These are phyloP conservation scores for Lamellibrachia satsuma DNA, from an alignment of 2,888 invertebrate species.

Conservation along the genomic window DNA sequence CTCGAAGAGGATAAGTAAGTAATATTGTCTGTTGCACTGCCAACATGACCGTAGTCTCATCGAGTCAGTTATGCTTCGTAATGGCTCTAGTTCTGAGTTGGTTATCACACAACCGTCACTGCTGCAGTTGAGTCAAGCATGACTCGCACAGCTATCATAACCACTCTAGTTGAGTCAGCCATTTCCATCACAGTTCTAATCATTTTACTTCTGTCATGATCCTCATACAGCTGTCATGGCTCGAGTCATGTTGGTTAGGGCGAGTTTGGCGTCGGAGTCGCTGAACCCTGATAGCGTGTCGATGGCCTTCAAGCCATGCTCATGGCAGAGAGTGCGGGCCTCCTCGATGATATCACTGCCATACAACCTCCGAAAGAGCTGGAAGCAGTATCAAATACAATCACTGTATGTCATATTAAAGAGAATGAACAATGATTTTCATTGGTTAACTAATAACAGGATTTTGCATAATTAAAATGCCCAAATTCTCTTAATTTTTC, in stretches of 20 bases:
- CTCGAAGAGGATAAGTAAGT: neutral
- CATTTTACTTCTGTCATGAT: neutral
- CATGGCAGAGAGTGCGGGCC: neutral
- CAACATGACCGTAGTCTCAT: neutral
- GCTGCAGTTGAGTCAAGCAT: neutral
- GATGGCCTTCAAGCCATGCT: neutral
- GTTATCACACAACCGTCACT: neutral
- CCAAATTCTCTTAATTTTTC: too few species aligned
- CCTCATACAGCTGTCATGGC: conserved; percentile 1
- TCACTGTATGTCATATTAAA: neutral
- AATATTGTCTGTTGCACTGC: neutral
- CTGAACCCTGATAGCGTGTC: neutral
- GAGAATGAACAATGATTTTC: neutral
- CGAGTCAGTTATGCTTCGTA: neutral
- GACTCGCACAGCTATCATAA: neutral
- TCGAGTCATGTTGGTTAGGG: conserved; percentile 9
- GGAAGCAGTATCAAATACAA: neutral
- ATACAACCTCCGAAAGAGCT: neutral
- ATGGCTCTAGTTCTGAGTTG: neutral
- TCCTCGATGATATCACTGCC: neutral
- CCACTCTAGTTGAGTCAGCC: neutral
- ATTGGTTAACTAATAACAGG: too few species aligned
- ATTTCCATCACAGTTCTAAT: too few species aligned
- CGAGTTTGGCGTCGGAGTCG: neutral
- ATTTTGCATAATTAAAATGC: too few species aligned